Evolutionary conservation across 2,797 vertebrate genomes (phyloP), one percentile per base, ranked within the genome.

Genomic region (Gephyroberyx darwinii): DNA sequence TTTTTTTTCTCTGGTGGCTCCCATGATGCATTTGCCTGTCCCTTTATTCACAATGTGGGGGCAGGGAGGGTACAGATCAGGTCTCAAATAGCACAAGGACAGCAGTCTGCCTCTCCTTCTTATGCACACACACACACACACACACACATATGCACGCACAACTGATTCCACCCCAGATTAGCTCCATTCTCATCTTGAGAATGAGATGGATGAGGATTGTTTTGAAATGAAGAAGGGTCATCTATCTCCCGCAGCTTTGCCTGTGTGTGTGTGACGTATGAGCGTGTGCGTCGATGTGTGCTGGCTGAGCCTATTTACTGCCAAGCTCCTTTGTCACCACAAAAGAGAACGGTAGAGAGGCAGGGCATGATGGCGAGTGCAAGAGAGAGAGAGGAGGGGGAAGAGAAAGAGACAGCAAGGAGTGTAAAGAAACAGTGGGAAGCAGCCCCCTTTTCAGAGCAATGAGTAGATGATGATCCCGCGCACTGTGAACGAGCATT

Each of bases 361-460:
- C 81, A 45, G 39, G 30, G 35, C 19, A 56, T 20, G 55, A 41
- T 33, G 20, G 60, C 35, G 43, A 75, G 71, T 71, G 77, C 59
- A 72, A 77, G 86, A 80, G 85, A 13, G 73, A 3, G 26, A 26
- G 26, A 3, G 26, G 26, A 3, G 80, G 90, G 81, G 75, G 51
- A 62, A 68, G 84, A 78, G 70, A 81, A 84, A 71, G 75, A 62
- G 69, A 75, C 33, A 43, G 50, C 57, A 83, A 22, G 80, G 81
- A 83, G 89, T n/a, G 77, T 75, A 72, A 26, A 82, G 77, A 79
- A 61, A 82, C 64, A 80, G 84, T 76, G 79, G 77, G 87, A 75
- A 63, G 86, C 89, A 90, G 26, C 89, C 88, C 82, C 81, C 71
- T 52, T 78, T 80, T 87, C 61, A 81, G 83, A 80, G 78, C 80